Conservation (phyloP, 2,113 vertebrate species). For the Terrapene triunguis region DNA sequence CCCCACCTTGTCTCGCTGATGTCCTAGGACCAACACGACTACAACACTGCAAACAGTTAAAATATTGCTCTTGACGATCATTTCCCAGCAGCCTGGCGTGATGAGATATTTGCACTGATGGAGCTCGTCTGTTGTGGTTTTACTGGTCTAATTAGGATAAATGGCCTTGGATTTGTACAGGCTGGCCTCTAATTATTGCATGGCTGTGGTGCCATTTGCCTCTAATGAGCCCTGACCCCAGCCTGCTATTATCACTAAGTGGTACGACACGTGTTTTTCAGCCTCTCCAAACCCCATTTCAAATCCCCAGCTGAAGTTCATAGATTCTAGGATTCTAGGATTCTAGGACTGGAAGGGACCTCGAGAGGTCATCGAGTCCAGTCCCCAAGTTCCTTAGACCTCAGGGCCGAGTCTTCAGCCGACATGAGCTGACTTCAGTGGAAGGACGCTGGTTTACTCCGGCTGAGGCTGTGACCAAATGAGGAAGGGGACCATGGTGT, state of each 20-base stretch:
- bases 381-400: neutral
- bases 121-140: neutral
- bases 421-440: neutral
- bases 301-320: neutral
- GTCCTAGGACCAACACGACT: neutral
- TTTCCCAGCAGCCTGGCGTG: neutral
- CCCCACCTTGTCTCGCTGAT: neutral
- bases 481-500: neutral
- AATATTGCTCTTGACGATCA: neutral
- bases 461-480: neutral
- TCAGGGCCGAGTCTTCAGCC: neutral
- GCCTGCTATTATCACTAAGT: neutral
- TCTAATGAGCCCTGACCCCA: neutral
- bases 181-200: neutral
- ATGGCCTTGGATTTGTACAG: neutral
- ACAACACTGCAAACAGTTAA: neutral
- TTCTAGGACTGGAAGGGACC: no score
- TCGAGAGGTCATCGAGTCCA: no score
- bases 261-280: neutral
- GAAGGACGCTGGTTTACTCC: neutral
- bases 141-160: neutral
- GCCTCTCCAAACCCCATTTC: neutral
- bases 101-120: neutral
- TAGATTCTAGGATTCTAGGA: no score
- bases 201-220: neutral